These are phyloP conservation scores for Crocuta crocuta DNA, from an alignment of 2,113 vertebrate species.

Conservation along the genomic window DNA sequence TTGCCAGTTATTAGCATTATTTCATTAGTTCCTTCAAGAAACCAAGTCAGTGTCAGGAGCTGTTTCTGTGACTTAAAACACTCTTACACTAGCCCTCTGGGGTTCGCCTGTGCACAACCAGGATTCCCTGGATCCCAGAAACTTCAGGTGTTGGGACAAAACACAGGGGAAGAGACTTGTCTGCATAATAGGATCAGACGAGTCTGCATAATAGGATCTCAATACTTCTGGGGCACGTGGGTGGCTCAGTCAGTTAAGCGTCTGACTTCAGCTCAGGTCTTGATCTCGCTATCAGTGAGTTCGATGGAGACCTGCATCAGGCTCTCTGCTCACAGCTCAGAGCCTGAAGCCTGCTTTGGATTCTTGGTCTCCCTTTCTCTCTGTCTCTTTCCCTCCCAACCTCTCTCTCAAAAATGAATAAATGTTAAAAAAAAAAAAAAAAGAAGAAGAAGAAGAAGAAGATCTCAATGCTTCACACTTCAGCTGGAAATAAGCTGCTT, in stretches of 20 bases:
- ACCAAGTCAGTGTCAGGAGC: not conserved
- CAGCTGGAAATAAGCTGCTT: not conserved
- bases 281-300: too few species aligned
- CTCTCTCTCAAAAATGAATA: too few species aligned
- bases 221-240: not conserved
- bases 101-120: not conserved
- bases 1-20: not conserved
- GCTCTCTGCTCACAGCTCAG: too few species aligned
- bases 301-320: too few species aligned
- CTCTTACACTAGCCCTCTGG: not conserved
- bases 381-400: too few species aligned
- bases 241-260: too few species aligned
- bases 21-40: not conserved
- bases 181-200: not conserved
- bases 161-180: not conserved
- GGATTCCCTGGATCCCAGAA: not conserved
- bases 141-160: not conserved
- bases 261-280: too few species aligned
- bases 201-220: not conserved
- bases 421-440: too few species aligned
- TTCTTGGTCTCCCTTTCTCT: too few species aligned
- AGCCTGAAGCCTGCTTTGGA: too few species aligned
- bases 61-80: not conserved
- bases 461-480: not conserved
- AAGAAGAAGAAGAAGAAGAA: not conserved